phyloP scores from a whole-genome alignment of 2,888 invertebrate genomes.

The Zele albiditarsus region DNA sequence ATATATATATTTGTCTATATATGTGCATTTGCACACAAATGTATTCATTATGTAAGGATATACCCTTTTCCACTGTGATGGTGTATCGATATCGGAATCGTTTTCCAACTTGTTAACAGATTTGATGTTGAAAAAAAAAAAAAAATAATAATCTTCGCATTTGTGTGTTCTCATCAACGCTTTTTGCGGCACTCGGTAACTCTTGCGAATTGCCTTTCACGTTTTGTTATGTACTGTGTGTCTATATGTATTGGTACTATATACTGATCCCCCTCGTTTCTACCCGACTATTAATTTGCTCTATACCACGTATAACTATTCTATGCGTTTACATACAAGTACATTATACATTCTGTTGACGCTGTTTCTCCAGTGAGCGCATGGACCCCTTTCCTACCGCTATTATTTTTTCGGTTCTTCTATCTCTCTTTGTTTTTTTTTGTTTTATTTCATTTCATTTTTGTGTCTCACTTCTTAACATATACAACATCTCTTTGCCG shows the following conservation, averaged over 20 bases:
- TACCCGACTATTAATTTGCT: too few relatives aligned
- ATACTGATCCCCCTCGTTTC: too few relatives aligned
- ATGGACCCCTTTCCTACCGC: neutral
- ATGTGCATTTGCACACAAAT: neutral
- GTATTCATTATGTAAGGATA: neutral
- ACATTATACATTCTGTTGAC: neutral
- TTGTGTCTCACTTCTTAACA: slow-evolving; percentile 29
- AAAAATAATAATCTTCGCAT: neutral
- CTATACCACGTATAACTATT: too few relatives aligned
- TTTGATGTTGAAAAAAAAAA: neutral
- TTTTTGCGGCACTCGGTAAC: neutral
- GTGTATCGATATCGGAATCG: too few relatives aligned
- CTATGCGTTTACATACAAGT: too few relatives aligned
- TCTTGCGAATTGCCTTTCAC: slow-evolving; percentile 56
- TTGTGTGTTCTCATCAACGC: slow-evolving; percentile 1
- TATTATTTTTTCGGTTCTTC: neutral
- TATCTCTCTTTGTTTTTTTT: slow-evolving; percentile 7
- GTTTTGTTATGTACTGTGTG: slow-evolving; percentile 48
- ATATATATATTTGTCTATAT: neutral
- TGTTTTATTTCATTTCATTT: slow-evolving; percentile 35
- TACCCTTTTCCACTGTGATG: too few relatives aligned
- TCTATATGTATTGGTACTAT: slow-evolving; percentile 4
- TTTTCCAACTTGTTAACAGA: neutral
- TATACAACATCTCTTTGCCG: neutral
- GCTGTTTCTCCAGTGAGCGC: neutral